phyloP scores from a whole-genome alignment of 1,140 invertebrate species.

The Sitobion miscanthi region DNA sequence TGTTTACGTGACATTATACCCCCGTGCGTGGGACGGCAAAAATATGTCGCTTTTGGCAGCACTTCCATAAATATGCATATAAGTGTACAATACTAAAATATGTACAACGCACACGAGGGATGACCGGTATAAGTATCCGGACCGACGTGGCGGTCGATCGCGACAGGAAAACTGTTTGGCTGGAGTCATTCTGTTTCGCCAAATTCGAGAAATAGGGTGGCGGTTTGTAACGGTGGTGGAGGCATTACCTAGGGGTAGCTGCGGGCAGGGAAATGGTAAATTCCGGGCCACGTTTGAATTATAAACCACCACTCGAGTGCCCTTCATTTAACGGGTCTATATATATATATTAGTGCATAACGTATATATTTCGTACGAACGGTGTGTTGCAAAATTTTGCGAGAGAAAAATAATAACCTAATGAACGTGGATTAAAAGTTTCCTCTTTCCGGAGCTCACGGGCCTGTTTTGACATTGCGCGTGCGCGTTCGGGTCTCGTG shows the following conservation, averaged over 20 bases:
- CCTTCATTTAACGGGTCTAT: background rate
- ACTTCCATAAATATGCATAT: background rate
- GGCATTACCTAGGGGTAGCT: background rate
- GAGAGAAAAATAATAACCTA: conserved; percentile 17
- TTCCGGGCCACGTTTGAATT: background rate
- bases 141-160: background rate
- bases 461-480: background rate
- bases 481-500: background rate
- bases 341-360: background rate
- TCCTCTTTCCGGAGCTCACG: background rate
- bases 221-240: background rate
- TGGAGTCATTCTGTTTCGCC: background rate
- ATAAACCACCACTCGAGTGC: conserved; percentile 14
- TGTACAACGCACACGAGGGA: background rate
- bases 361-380: background rate
- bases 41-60: background rate
- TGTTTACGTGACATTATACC: background rate
- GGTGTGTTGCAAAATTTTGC: background rate
- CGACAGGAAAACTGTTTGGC: background rate
- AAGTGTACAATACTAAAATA: background rate
- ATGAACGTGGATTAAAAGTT: background rate
- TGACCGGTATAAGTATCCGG: background rate
- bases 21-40: background rate
- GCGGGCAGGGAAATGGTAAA: background rate
- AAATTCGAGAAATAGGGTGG: background rate